phyloP scores from a whole-genome alignment of 1,140 invertebrate genomes.

The Eupeodes corollae region DNA sequence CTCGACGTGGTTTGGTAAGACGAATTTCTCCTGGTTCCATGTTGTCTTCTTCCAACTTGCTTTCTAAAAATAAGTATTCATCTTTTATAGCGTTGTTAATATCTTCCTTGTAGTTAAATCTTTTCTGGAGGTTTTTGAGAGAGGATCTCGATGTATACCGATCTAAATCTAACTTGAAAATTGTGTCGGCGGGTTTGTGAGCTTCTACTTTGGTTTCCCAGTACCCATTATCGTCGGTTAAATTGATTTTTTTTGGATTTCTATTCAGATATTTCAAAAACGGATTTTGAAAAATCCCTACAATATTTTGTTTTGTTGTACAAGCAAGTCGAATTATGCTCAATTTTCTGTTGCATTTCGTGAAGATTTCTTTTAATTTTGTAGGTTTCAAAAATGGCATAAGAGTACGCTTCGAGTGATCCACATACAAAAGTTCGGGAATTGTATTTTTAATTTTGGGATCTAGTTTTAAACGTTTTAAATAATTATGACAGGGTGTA shows the following conservation, averaged over 20 bases:
- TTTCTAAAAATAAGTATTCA: not conserved
- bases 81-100: not conserved
- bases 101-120: too few species aligned
- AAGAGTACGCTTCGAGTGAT: conserved; percentile 20
- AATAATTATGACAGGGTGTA: conserved; percentile 27
- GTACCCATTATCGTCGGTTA: too few species aligned
- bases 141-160: too few species aligned
- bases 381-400: conserved; percentile 16
- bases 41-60: conserved; percentile 5
- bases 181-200: too few species aligned
- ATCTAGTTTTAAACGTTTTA: conserved; percentile 19
- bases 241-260: not conserved
- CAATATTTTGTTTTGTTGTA: conserved; percentile 8
- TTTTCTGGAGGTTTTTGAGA: too few species aligned
- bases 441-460: conserved; percentile 11
- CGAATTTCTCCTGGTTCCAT: conserved; percentile 6
- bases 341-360: conserved; percentile 4
- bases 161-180: too few species aligned
- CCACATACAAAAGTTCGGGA: conserved; percentile 19
- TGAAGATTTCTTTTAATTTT: conserved; percentile 10
- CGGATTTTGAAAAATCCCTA: conserved; percentile 17
- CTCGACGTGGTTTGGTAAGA: conserved; percentile 4
- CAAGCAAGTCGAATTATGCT: conserved; percentile 11
- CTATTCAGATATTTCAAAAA: not conserved
- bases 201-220: too few species aligned